These are phyloP conservation scores for Semicossyphus pulcher DNA, from an alignment of 2,113 vertebrate genomes.

Conservation along the genomic window DNA sequence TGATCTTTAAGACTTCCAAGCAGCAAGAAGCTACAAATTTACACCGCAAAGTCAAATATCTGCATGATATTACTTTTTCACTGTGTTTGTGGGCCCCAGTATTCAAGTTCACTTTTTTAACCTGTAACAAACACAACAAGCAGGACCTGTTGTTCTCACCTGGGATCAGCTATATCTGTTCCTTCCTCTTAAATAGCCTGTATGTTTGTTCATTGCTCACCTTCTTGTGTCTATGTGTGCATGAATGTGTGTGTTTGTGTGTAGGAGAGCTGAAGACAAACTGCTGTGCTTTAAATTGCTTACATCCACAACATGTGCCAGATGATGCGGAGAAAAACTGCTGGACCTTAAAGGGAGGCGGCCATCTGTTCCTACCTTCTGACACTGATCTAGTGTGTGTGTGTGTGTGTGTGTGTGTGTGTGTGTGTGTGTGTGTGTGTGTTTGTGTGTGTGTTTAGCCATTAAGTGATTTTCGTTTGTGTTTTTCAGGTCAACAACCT, in stretches of 20 bases:
- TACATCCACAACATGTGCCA: slow-evolving; percentile 58
- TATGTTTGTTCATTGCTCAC: not conserved
- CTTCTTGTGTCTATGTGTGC: not conserved
- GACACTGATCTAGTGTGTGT: slow-evolving; percentile 6
- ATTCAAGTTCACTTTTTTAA: too few species aligned
- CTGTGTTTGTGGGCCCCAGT: not conserved
- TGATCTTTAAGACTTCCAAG: not conserved
- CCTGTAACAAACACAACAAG: too few species aligned
- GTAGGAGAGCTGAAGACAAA: slow-evolving; percentile 2
- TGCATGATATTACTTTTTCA: not conserved
- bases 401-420: slow-evolving; percentile 2
- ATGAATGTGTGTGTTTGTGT: not conserved
- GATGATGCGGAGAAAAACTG: slow-evolving; percentile 40
- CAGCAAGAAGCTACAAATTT: not conserved
- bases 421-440: not conserved
- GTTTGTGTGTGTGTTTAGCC: not conserved
- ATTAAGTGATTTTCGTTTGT: slow-evolving; percentile 38
- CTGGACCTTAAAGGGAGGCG: slow-evolving; percentile 26
- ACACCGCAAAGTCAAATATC: not conserved
- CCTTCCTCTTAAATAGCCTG: not conserved
- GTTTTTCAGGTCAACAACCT: slow-evolving; percentile 63
- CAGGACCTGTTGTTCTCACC: too few species aligned
- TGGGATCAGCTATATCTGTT: too few species aligned
- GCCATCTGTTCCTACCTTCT: slow-evolving; percentile 56
- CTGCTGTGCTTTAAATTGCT: slow-evolving; percentile 58